A percentile compares a stretch with the other conserved stretches of the same genome.
phyloP scores from a whole-genome alignment of 2,888 invertebrate genomes.

The Himalopsyche tibetana region DNA sequence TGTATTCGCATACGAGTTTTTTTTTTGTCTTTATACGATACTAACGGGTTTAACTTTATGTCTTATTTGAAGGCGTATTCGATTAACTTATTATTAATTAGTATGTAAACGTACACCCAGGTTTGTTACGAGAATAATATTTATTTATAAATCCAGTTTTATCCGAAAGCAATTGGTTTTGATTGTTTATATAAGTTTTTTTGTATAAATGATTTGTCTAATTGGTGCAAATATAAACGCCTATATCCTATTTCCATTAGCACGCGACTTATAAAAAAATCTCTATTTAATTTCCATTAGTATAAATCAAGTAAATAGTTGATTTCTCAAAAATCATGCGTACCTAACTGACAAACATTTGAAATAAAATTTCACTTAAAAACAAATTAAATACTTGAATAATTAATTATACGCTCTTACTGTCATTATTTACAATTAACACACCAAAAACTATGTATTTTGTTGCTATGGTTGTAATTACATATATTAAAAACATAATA shows the following conservation, averaged over 20 bases:
- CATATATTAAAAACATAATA: not conserved
- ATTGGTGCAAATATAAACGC: too few species aligned
- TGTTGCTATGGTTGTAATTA: not conserved
- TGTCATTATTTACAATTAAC: too few species aligned
- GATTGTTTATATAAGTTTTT: not conserved
- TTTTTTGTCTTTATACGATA: not conserved
- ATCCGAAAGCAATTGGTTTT: not conserved
- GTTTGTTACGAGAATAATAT: not conserved
- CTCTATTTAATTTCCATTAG: too few species aligned
- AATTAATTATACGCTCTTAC: too few species aligned
- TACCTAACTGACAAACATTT: not conserved
- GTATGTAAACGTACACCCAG: not conserved
- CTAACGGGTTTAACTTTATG: constrained; percentile 10
- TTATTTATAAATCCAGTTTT: constrained; percentile 3
- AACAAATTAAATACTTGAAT: too few species aligned
- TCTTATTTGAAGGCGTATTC: constrained; percentile 16
- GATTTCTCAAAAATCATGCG: not conserved
- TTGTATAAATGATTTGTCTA: too few species aligned
- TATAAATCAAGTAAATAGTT: too few species aligned
- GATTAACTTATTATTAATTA: constrained; percentile 36
- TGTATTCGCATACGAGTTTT: constrained; percentile 16
- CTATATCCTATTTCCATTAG: too few species aligned
- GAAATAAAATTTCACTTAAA: not conserved
- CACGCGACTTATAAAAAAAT: too few species aligned
- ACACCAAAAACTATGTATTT: not conserved